phyloP scores from a whole-genome alignment of 64 coral and sea anemone genomes.

The Acropora yongei region DNA sequence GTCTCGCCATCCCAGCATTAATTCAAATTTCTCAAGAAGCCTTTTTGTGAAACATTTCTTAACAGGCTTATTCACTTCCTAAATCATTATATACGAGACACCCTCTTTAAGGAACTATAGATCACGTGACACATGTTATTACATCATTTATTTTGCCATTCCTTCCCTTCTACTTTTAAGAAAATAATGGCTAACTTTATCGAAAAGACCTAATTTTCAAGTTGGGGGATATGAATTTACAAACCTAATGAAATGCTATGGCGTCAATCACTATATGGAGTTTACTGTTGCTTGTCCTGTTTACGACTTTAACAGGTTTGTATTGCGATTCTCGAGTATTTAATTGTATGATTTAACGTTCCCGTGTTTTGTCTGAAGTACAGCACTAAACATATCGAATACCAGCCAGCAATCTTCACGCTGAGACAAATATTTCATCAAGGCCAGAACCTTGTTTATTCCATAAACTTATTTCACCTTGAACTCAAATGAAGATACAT shows the following conservation, averaged over 20 bases:
- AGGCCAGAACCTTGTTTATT: not conserved
- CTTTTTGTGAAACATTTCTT: not conserved
- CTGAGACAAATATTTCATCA: not conserved
- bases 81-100: not conserved
- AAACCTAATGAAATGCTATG: not conserved
- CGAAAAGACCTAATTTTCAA: constrained; percentile 23
- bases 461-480: not conserved
- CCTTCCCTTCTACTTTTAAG: not conserved
- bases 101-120: not conserved
- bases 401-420: not conserved
- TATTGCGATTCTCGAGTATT: not conserved
- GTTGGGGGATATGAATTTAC: not conserved
- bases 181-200: not conserved
- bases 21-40: not conserved
- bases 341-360: not conserved
- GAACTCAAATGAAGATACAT: not conserved
- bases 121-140: constrained; percentile 47
- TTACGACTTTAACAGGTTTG: constrained; percentile 23
- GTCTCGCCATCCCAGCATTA: not conserved
- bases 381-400: not conserved
- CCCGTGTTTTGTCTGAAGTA: not conserved
- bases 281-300: not conserved
- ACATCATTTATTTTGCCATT: constrained; percentile 32
- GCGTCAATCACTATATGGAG: constrained; percentile 27
- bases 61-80: not conserved